These are phyloP conservation scores for Rhinella marina DNA, from an alignment of 2,797 vertebrate species.

Conservation along the genomic window DNA sequence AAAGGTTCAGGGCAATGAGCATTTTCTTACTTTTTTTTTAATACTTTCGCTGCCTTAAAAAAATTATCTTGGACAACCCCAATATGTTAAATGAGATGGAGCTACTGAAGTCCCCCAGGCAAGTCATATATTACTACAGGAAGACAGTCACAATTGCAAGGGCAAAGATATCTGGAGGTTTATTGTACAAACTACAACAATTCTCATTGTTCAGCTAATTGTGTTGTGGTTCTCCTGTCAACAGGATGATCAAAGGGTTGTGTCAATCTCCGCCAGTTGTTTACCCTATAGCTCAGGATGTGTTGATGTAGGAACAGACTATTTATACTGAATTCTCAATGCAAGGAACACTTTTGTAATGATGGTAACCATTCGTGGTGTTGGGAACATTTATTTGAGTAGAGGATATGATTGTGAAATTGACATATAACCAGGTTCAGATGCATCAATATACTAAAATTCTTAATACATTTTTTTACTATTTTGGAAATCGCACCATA, in stretches of 20 bases:
- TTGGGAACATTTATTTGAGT: not conserved
- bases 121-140: not conserved
- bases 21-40: too few species aligned
- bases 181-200: slow-evolving; percentile 11
- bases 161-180: not conserved
- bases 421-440: not conserved
- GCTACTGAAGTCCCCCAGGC: slow-evolving; percentile 7
- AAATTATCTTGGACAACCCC: too few species aligned
- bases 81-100: not conserved
- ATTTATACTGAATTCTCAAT: not conserved
- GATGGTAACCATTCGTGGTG: not conserved
- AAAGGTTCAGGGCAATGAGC: too few species aligned
- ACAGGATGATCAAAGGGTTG: slow-evolving; percentile 17
- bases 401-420: not conserved
- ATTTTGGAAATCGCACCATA: too few species aligned
- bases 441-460: not conserved
- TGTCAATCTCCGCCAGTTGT: slow-evolving; percentile 2
- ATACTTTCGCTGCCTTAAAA: too few species aligned
- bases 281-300: slow-evolving; percentile 35
- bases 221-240: not conserved
- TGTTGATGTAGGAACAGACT: not conserved
- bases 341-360: not conserved
- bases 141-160: slow-evolving; percentile 8
- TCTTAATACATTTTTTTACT: too few species aligned
- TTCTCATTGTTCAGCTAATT: slow-evolving; percentile 2